phyloP scores from a whole-genome alignment of 2,113 vertebrate genomes.

The Isichthys henryi region DNA sequence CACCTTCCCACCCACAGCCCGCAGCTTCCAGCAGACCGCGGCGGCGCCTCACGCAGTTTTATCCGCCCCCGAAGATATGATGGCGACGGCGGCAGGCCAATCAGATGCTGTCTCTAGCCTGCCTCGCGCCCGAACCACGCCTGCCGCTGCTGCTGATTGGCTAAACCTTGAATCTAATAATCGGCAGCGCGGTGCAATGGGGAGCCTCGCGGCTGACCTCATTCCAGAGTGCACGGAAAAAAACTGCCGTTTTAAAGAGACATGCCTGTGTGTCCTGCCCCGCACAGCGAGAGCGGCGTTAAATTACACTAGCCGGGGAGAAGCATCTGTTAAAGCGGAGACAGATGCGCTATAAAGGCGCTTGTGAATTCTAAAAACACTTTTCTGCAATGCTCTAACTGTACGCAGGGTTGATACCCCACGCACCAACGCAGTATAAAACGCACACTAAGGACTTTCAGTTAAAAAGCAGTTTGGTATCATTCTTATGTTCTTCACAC shows the following conservation, averaged over 20 bases:
- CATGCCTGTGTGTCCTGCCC: constrained; percentile 37
- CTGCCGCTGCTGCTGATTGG: constrained; percentile 67
- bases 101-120: constrained; percentile 80
- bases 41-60: constrained; percentile 71
- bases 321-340: constrained; percentile 24
- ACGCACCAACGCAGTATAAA: background rate
- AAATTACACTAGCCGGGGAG: constrained; percentile 42
- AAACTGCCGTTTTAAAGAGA: constrained; percentile 62
- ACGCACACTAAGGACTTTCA: background rate
- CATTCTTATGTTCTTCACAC: background rate
- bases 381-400: background rate
- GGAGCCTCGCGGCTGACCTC: constrained; percentile 94
- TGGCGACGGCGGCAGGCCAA: constrained; percentile 57
- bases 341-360: constrained; percentile 1
- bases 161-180: constrained; percentile 77
- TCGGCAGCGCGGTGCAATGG: constrained; percentile 89
- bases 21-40: constrained; percentile 77
- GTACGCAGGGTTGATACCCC: background rate
- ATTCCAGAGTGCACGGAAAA: constrained; percentile 85
- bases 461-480: background rate
- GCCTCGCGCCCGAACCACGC: constrained; percentile 63
- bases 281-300: constrained; percentile 31
- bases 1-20: constrained; percentile 54
- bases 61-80: constrained; percentile 59
- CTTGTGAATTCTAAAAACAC: constrained; percentile 13